A percentile compares a stretch with the other conserved stretches of the same genome.
phyloP scores from a whole-genome alignment of 2,888 invertebrate species.

The Sisyra nigra region DNA sequence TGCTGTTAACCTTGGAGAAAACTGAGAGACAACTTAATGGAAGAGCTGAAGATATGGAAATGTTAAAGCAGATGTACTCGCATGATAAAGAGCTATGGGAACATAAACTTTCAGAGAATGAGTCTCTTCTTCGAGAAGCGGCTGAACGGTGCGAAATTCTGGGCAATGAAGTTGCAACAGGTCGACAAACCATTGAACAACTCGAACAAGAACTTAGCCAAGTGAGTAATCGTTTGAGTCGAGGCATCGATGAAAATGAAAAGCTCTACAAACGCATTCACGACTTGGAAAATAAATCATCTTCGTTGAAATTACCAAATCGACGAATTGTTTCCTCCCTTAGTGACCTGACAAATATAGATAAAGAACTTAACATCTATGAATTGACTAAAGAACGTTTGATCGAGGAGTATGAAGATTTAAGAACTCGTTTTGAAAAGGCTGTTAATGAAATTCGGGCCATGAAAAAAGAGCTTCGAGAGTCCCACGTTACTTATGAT shows the following conservation, averaged over 20 bases:
- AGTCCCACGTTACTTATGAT: conserved; percentile 65
- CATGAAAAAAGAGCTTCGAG: conserved; percentile 64
- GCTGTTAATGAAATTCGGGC: conserved; percentile 70
- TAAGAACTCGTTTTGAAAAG: conserved; percentile 61
- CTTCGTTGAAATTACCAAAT: conserved; percentile 31
- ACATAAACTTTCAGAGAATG: conserved; percentile 46
- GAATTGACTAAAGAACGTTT: conserved; percentile 57
- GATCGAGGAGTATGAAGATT: conserved; percentile 65
- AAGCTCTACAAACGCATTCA: conserved; percentile 50
- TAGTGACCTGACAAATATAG: conserved; percentile 65
- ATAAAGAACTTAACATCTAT: conserved; percentile 57
- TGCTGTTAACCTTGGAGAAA: conserved; percentile 56
- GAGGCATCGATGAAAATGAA: conserved; percentile 65
- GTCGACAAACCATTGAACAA: conserved; percentile 46
- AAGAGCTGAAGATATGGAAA: conserved; percentile 45
- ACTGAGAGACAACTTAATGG: conserved; percentile 60
- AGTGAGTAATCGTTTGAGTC: conserved; percentile 45
- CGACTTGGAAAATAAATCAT: conserved; percentile 45
- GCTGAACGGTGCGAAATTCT: conserved; percentile 46
- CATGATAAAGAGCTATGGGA: conserved; percentile 49
- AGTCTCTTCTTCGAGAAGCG: conserved; percentile 48
- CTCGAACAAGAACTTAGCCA: conserved; percentile 51
- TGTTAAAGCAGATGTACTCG: conserved; percentile 40
- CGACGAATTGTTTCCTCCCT: conserved; percentile 58
- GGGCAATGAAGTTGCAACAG: conserved; percentile 46